Evolutionary conservation across 2,888 invertebrate genomes (phyloP).

Genomic region (Suillia variegata): DNA sequence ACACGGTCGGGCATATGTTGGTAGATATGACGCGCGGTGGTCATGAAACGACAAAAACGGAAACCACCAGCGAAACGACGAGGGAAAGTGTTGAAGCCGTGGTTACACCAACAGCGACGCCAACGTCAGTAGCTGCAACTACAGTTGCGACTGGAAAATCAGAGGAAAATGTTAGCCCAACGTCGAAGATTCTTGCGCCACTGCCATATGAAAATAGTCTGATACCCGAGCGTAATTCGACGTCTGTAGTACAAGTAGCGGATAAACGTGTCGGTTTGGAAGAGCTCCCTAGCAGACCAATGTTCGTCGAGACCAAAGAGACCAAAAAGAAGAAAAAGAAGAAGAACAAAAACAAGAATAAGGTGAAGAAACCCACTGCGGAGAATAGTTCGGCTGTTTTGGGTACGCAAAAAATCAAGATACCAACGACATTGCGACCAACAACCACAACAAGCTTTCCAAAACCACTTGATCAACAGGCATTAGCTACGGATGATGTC

Average conservation of each 20-base stretch:
- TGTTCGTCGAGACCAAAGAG: conserved; percentile 56
- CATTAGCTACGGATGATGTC: conserved; percentile 61
- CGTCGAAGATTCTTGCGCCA: conserved; percentile 32
- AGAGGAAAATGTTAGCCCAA: conserved; percentile 26
- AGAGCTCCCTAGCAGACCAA: conserved; percentile 35
- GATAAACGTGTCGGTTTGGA: conserved; percentile 45
- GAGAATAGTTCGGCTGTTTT: conserved; percentile 13
- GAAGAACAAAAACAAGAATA: conserved; percentile 55
- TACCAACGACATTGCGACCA: conserved; percentile 52
- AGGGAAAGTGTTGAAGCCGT: not conserved
- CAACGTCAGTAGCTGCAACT: not conserved
- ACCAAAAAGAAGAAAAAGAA: conserved; percentile 53
- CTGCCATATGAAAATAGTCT: conserved; percentile 36
- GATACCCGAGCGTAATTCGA: conserved; percentile 35
- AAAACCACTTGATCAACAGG: conserved; percentile 41
- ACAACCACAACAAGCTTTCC: conserved; percentile 10
- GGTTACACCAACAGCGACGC: conserved; percentile 15
- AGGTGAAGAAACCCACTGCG: conserved; percentile 54
- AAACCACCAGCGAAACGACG: not conserved
- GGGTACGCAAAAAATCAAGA: conserved; percentile 41
- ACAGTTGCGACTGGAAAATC: conserved; percentile 16
- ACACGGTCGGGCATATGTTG: conserved; percentile 83
- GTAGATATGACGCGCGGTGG: conserved; percentile 76
- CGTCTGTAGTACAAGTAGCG: conserved; percentile 37
- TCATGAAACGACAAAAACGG: conserved; percentile 35